phyloP scores from a whole-genome alignment of 2,797 vertebrate species.

The Pseudocheirus occidentalis region DNA sequence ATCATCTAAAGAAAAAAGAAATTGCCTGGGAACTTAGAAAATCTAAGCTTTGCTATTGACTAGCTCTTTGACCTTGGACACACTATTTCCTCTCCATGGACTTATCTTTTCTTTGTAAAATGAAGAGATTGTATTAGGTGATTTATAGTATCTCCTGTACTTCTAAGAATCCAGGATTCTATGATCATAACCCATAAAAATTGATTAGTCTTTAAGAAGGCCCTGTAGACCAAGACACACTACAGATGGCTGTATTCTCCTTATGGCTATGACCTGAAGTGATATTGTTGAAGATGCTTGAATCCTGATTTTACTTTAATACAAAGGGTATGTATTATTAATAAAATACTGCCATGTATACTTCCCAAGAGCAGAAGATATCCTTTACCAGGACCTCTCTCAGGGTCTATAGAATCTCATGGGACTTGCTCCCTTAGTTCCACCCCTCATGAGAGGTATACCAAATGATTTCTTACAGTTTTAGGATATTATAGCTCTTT shows the following conservation, averaged over 20 bases:
- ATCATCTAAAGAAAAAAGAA: neutral
- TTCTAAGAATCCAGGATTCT: neutral
- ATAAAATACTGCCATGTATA: neutral
- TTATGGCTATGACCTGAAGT: neutral
- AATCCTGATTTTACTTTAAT: neutral
- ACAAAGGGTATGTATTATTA: neutral
- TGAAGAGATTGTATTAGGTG: neutral
- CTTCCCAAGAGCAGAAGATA: neutral
- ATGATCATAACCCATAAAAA: neutral
- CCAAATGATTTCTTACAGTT: neutral
- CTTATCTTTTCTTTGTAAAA: neutral
- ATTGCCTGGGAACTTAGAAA: neutral
- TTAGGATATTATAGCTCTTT: neutral
- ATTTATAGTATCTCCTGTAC: neutral
- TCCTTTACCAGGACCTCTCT: neutral
- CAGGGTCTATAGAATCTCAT: neutral
- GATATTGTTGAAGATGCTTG: neutral
- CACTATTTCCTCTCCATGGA: neutral
- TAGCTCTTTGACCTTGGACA: neutral
- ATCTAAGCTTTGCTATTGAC: neutral
- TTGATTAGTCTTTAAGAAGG: neutral
- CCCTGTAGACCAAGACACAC: neutral
- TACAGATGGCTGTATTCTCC: neutral
- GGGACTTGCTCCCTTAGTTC: neutral
- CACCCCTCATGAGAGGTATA: neutral